Evolutionary conservation across 92 coral and sea anemone species (phyloP).

Genomic region (Umimayanthus chanpuru): DNA sequence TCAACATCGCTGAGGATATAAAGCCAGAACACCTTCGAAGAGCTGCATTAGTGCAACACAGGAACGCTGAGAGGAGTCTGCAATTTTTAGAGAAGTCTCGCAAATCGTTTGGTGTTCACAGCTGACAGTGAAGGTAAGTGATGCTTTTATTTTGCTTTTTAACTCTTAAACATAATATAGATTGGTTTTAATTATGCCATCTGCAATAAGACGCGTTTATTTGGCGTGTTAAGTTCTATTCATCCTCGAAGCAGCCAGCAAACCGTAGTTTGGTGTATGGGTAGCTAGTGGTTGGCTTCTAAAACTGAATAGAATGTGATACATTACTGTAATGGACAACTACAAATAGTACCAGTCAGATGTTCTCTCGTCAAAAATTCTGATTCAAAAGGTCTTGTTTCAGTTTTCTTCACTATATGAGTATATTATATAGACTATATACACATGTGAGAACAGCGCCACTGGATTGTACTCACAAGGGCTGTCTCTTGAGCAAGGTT

Average conservation of each 20-base stretch:
- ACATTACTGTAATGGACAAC: neutral
- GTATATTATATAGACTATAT: too few relatives aligned
- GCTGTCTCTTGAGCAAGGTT: too few relatives aligned
- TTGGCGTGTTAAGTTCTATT: neutral
- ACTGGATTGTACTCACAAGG: too few relatives aligned
- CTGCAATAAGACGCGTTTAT: neutral
- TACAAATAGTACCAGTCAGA: neutral
- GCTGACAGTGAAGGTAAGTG: neutral
- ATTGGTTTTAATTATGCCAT: too few relatives aligned
- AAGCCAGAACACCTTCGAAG: neutral
- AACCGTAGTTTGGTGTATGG: neutral
- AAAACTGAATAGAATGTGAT: neutral
- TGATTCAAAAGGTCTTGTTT: neutral
- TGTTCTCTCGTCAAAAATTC: neutral
- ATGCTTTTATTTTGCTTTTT: too few relatives aligned
- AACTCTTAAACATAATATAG: neutral
- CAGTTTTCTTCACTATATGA: neutral
- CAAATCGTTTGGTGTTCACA: neutral
- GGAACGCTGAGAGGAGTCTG: neutral
- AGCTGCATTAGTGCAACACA: neutral
- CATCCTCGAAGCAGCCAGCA: neutral
- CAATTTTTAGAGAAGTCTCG: neutral
- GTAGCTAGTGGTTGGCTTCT: too few relatives aligned
- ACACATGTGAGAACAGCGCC: neutral
- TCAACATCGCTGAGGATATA: neutral